These are phyloP conservation scores for Ianthella basta DNA, from an alignment of 37 sponge, comb jelly and placozoan species.

Conservation along the genomic window DNA sequence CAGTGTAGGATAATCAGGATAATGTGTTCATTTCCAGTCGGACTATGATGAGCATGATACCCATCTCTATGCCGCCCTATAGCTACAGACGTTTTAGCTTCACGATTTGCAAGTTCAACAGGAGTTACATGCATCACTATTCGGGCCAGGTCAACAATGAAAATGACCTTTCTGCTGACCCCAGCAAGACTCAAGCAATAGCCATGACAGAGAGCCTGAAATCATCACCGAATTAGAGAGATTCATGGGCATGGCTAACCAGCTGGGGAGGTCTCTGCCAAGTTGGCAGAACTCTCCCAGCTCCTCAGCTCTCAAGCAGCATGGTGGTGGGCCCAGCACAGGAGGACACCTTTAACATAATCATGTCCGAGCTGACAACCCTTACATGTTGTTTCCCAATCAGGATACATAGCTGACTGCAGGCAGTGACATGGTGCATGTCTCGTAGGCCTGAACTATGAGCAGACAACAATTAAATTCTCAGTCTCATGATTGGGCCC, in stretches of 20 bases:
- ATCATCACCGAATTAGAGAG: slow-evolving; percentile 34
- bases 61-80: slow-evolving; percentile 33
- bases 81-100: no score
- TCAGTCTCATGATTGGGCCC: no score
- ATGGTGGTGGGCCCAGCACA: slow-evolving; percentile 54
- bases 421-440: no score
- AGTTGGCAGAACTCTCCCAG: slow-evolving; percentile 42
- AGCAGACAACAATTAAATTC: no score
- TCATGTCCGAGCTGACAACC: slow-evolving; percentile 39
- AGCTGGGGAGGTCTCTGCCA: slow-evolving; percentile 54
- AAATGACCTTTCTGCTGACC: slow-evolving; percentile 42
- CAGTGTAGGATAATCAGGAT: slow-evolving; percentile 46
- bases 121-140: neutral
- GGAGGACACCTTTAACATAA: slow-evolving; percentile 25
- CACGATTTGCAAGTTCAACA: slow-evolving; percentile 47
- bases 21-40: slow-evolving; percentile 39
- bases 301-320: slow-evolving; percentile 46
- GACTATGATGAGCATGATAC: slow-evolving; percentile 47
- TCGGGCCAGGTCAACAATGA: slow-evolving; percentile 40
- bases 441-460: no score
- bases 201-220: slow-evolving; percentile 14
- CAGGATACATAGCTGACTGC: no score
- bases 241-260: slow-evolving; percentile 60
- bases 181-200: slow-evolving; percentile 45
- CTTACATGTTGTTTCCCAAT: no score